phyloP scores from a whole-genome alignment of 1,140 invertebrate genomes.

The Teleopsis dalmanni region DNA sequence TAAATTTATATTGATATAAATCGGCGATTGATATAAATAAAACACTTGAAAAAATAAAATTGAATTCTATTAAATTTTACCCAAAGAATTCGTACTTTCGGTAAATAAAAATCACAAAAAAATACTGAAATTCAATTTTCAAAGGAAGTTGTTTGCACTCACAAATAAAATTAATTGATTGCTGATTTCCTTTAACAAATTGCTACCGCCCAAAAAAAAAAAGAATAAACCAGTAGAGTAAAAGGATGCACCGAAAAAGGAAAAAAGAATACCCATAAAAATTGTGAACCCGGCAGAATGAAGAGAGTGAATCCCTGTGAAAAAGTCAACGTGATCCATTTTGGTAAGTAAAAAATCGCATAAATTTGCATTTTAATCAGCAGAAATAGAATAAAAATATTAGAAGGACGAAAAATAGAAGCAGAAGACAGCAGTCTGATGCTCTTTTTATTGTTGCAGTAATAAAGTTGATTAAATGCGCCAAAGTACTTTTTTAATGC shows the following conservation, averaged over 20 bases:
- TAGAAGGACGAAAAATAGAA: background rate
- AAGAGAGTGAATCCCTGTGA: background rate
- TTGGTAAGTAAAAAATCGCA: background rate
- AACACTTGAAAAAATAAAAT: too few relatives aligned
- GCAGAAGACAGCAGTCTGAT: too few relatives aligned
- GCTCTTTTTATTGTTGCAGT: conserved; percentile 4
- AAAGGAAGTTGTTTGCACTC: conserved; percentile 10
- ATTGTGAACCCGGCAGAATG: background rate
- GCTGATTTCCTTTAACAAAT: conserved; percentile 12
- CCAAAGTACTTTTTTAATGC: conserved; percentile 16
- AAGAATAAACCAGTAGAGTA: background rate
- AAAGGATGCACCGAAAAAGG: background rate
- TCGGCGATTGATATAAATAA: too few relatives aligned
- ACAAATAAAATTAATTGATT: conserved; percentile 13
- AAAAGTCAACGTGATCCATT: background rate
- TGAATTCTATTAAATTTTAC: too few relatives aligned
- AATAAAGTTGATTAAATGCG: conserved; percentile 16
- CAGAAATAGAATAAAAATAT: background rate
- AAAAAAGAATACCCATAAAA: background rate
- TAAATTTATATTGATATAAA: too few relatives aligned
- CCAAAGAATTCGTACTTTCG: too few relatives aligned
- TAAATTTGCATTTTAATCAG: conserved; percentile 8
- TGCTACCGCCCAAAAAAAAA: background rate
- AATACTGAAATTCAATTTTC: too few relatives aligned
- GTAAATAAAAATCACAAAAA: too few relatives aligned